Conservation (phyloP, 1,140 invertebrate genomes). For the Neodiprion virginianus region DNA sequence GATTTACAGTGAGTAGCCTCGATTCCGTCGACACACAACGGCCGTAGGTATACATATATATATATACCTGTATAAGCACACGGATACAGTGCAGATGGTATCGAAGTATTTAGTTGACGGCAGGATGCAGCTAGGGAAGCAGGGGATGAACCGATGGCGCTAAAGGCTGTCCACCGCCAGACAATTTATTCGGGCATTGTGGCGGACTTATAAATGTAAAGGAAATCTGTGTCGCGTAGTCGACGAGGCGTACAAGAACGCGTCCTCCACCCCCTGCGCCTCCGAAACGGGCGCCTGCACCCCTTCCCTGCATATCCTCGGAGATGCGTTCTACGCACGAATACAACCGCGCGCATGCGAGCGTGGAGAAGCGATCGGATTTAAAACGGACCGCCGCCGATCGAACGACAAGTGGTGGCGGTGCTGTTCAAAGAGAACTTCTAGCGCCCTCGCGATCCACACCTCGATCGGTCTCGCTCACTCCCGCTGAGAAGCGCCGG, state of each 20-base stretch:
- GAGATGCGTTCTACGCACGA: not conserved
- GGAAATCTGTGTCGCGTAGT: constrained; percentile 50
- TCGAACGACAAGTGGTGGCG: constrained; percentile 61
- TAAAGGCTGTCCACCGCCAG: constrained; percentile 35
- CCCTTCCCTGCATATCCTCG: constrained; percentile 34
- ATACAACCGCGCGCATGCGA: constrained; percentile 12
- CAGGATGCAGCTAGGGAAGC: not conserved
- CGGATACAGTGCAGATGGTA: not conserved
- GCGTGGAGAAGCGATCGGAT: constrained; percentile 56
- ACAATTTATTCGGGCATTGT: constrained; percentile 42
- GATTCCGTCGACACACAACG: constrained; percentile 21
- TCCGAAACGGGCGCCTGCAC: constrained; percentile 52
- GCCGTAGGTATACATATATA: too few relatives aligned
- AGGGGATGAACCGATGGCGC: constrained; percentile 25
- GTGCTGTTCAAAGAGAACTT: constrained; percentile 54
- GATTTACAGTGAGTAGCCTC: too few relatives aligned
- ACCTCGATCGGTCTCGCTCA: constrained; percentile 17
- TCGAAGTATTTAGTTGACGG: not conserved
- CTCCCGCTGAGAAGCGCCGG: constrained; percentile 31
- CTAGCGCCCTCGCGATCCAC: constrained; percentile 39
- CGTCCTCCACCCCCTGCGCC: constrained; percentile 35
- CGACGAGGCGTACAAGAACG: constrained; percentile 49
- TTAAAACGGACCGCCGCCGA: constrained; percentile 55
- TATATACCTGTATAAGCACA: not conserved
- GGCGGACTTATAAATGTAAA: constrained; percentile 51